Evolutionary conservation across 2,888 invertebrate genomes (phyloP).

Genomic region (Lasioglossum oenotherae): DNA sequence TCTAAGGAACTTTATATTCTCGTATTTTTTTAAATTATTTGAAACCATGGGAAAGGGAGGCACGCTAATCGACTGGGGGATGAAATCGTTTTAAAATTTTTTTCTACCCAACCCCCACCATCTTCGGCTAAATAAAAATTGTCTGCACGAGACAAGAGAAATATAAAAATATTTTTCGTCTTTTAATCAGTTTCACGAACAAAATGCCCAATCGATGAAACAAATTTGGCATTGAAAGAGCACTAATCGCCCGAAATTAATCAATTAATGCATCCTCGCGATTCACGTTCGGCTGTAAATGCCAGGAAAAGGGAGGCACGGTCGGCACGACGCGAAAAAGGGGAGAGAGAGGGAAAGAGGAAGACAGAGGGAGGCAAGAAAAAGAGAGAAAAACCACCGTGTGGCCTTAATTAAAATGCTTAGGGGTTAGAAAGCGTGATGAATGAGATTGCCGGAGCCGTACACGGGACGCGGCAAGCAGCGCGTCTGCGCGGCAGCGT

Average conservation of each 20-base stretch:
- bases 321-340: not conserved
- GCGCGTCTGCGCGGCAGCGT: constrained; percentile 52
- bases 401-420: constrained; percentile 83
- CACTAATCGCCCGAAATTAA: not conserved
- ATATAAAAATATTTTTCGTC: too few relatives aligned
- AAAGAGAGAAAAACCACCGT: constrained; percentile 70
- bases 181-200: too few relatives aligned
- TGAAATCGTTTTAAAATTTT: too few relatives aligned
- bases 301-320: not conserved
- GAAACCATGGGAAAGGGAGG: too few relatives aligned
- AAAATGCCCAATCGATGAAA: too few relatives aligned
- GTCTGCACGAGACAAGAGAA: too few relatives aligned
- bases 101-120: too few relatives aligned
- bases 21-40: too few relatives aligned
- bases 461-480: constrained; percentile 45
- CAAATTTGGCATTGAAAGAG: not conserved
- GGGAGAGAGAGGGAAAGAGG: not conserved
- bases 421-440: constrained; percentile 84
- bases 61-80: too few relatives aligned
- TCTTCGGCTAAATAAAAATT: too few relatives aligned
- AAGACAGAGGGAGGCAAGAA: not conserved
- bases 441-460: constrained; percentile 78
- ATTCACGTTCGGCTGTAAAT: not conserved
- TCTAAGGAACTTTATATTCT: too few relatives aligned
- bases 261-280: not conserved